Base-by-base conservation (phyloP, 2,113 vertebrate species). In the Seriola quinqueradiata region DNA sequence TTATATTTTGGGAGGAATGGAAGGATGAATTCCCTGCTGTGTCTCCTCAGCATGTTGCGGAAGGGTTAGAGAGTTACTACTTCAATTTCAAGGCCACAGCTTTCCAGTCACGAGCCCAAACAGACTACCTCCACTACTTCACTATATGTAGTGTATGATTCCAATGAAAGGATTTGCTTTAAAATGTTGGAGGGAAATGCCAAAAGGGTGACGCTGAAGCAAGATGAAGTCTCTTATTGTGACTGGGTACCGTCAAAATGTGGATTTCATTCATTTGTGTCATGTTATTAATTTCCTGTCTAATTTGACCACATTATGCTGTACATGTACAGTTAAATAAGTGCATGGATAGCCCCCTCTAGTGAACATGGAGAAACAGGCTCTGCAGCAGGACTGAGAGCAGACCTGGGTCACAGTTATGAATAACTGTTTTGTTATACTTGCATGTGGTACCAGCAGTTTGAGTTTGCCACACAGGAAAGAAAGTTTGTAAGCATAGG, bases 271-370 rank as follows among this genome's bases (percentile, higher is more conserved):
- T 25, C 16, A 19, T 48, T 38, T 42, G 10, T 1, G 4, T 4
- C 13, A 16, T 19, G 19, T 21, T 68, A 74, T n/a, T 50, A 32
- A 61, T 57, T 19, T 13, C 1, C 3, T 13, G 50, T 65, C 60
- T 50, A 28, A 40, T 73, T 8, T 17, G 42, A 36, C 14, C 34
- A 64, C 17, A 21, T 52, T 36, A 0, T 21, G 12, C 60, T 63
- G 55, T 12, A 54, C 54, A 46, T 23, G 44, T 64, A 34, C 40
- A 50, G 57, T 68, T 40, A 68, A 60, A 87, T 46, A 71, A 14
- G 64, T 91, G 90, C 84, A 92, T 81, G 72, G 85, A 93, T 63
- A 92, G 87, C 92, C 88, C 94, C 93, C 92, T 93, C 95, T 94
- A 94, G 94, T 94, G 94, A 87, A 84, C 77, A 90, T 36, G 73